phyloP scores from a whole-genome alignment of 1,140 invertebrate genomes.

The Drosophila mayri region DNA sequence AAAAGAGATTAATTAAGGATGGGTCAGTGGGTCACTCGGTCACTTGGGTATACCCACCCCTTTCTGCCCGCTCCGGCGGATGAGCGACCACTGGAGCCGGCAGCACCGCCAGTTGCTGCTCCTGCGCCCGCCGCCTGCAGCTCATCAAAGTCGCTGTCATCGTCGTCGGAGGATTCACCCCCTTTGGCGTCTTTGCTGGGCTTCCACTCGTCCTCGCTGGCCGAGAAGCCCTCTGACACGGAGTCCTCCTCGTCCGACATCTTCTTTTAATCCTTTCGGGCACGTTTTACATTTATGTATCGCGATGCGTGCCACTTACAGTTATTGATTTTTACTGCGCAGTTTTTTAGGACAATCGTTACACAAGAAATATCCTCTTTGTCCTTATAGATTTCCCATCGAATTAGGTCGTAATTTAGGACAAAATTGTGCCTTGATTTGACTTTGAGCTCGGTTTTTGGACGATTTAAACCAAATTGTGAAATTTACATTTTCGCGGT shows the following conservation, averaged over 20 bases:
- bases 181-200: constrained; percentile 71
- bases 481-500: constrained; percentile 74
- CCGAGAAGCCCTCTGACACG: constrained; percentile 79
- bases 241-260: constrained; percentile 83
- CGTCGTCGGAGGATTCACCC: constrained; percentile 78
- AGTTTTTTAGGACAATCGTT: constrained; percentile 53
- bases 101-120: constrained; percentile 13
- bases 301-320: constrained; percentile 67
- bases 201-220: constrained; percentile 83
- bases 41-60: constrained; percentile 38
- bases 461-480: constrained; percentile 51
- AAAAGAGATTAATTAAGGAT: background rate
- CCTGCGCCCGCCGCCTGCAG: constrained; percentile 23
- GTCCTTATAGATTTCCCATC: constrained; percentile 10
- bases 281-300: constrained; percentile 56
- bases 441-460: background rate
- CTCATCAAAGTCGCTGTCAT: constrained; percentile 81
- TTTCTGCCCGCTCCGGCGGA: constrained; percentile 42
- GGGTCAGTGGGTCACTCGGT: background rate
- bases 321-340: constrained; percentile 82
- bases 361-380: constrained; percentile 13
- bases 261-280: constrained; percentile 37
- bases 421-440: background rate
- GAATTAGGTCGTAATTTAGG: background rate
- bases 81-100: constrained; percentile 53